Conservation (phyloP, 2,888 invertebrate genomes). For the Ophioninae sp. region DNA sequence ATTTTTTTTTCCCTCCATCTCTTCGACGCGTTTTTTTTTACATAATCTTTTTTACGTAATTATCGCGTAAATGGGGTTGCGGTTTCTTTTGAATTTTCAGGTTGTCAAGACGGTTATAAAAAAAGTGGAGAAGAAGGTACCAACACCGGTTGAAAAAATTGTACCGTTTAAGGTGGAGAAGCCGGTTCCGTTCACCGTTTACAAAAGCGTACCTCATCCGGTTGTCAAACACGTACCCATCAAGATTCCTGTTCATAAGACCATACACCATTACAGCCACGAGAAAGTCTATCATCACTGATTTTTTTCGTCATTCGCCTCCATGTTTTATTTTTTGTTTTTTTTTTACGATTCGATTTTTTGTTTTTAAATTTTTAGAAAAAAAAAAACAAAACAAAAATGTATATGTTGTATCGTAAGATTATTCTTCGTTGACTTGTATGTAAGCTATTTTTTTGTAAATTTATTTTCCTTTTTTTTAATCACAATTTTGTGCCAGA, state of each 20-base stretch:
- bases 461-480: not conserved
- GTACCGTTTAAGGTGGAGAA: slow-evolving; percentile 86
- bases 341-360: not conserved
- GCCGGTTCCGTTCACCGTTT: slow-evolving; percentile 86
- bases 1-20: not conserved
- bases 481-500: not conserved
- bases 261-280: slow-evolving; percentile 83
- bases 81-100: slow-evolving; percentile 56
- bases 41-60: not conserved
- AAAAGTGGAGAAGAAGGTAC: slow-evolving; percentile 79
- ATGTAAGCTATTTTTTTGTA: slow-evolving; percentile 1
- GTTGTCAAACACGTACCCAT: slow-evolving; percentile 86
- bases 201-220: slow-evolving; percentile 85
- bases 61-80: not conserved
- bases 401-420: slow-evolving; percentile 2
- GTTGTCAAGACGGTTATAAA: slow-evolving; percentile 71
- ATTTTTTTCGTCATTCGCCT: not conserved
- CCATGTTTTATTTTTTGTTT: slow-evolving; percentile 9
- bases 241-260: slow-evolving; percentile 87
- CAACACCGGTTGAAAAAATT: slow-evolving; percentile 86
- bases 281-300: slow-evolving; percentile 34
- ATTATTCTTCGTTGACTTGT: slow-evolving; percentile 42
- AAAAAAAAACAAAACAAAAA: too few species aligned
- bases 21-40: not conserved
- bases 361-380: not conserved